Conservation (phyloP, 2,797 vertebrate genomes). For the Melanogrammus aeglefinus region DNA sequence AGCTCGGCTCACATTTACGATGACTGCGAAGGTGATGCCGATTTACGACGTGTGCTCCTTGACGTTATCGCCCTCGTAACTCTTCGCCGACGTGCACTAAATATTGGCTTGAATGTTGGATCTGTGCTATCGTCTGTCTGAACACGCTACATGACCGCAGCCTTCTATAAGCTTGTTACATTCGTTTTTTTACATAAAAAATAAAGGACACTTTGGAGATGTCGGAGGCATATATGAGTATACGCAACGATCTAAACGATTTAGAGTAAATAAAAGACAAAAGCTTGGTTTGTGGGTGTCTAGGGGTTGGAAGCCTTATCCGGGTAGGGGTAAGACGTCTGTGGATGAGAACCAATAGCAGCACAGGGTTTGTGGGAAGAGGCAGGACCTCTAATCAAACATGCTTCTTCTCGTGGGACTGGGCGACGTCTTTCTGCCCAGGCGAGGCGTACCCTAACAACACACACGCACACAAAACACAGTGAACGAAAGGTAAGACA, state of each 20-base stretch:
- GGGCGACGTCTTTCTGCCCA: conserved; percentile 89
- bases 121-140: not conserved
- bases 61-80: not conserved
- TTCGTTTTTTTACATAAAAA: conserved; percentile 37
- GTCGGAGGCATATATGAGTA: conserved; percentile 26
- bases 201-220: conserved; percentile 59
- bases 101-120: not conserved
- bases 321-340: conserved; percentile 41
- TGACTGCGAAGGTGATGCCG: conserved; percentile 12
- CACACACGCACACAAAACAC: conserved; percentile 6
- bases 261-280: conserved; percentile 17
- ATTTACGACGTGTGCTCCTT: not conserved
- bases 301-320: not conserved
- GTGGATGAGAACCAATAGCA: conserved; percentile 80
- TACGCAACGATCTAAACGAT: not conserved
- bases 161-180: conserved; percentile 44
- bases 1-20: not conserved
- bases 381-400: conserved; percentile 77
- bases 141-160: not conserved
- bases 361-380: conserved; percentile 60
- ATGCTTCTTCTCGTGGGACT: conserved; percentile 84
- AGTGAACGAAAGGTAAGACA: not conserved
- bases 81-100: not conserved
- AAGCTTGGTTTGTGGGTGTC: conserved; percentile 38
- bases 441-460: conserved; percentile 87